phyloP scores from a whole-genome alignment of 2,113 vertebrate genomes.

The Pygathrix nemaeus region DNA sequence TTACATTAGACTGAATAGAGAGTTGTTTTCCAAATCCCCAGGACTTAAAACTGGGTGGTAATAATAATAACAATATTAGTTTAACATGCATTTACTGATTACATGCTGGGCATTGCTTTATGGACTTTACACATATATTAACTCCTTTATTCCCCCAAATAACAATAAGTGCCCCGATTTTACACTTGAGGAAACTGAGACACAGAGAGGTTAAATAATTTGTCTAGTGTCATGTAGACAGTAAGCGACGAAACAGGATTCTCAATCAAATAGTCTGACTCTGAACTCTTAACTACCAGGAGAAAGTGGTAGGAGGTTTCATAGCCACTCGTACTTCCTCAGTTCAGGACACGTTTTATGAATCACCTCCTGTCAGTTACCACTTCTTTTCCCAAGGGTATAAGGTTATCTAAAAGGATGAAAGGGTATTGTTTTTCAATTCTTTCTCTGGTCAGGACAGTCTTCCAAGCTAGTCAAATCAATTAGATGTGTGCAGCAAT shows the following conservation, averaged over 20 bases:
- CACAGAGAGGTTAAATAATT: neutral
- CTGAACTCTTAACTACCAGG: neutral
- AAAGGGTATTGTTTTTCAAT: constrained; percentile 6
- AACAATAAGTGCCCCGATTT: neutral
- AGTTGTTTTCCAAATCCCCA: neutral
- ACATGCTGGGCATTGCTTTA: neutral
- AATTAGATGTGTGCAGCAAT: neutral
- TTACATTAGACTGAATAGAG: neutral
- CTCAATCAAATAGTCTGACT: neutral
- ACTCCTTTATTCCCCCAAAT: neutral
- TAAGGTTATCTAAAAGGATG: neutral
- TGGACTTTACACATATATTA: neutral
- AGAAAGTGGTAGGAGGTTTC: neutral
- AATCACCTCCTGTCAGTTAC: neutral
- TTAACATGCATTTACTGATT: neutral
- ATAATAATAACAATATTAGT: neutral
- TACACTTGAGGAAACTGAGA: neutral
- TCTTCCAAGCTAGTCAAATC: neutral
- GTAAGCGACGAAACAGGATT: neutral
- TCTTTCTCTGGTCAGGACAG: neutral
- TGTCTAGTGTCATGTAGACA: neutral
- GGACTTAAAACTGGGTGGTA: neutral
- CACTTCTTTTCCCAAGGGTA: neutral
- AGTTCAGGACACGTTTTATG: neutral
- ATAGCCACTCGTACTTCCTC: neutral